Percentiles rank a stretch among this genome's conserved stretches.
Conservation (phyloP, 1,140 invertebrate species). For the Hydropsyche tenuis region DNA sequence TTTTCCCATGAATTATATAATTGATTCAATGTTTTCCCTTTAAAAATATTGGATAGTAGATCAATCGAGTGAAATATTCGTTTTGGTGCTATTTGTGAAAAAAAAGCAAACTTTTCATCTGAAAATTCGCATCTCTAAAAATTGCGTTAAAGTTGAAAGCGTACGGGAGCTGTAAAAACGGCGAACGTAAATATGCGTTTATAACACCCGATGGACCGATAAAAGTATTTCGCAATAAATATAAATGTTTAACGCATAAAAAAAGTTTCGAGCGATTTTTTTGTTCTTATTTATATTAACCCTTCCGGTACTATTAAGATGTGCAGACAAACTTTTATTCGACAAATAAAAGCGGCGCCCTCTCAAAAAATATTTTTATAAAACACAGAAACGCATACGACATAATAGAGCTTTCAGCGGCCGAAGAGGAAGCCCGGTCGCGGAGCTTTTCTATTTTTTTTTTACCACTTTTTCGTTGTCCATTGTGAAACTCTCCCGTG, state of each 20-base stretch:
- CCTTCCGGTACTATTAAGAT: slow-evolving; percentile 22
- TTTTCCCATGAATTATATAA: no score
- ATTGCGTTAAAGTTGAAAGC: slow-evolving; percentile 13
- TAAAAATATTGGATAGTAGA: no score
- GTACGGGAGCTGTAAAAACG: slow-evolving; percentile 13
- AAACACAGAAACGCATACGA: no score
- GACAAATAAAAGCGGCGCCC: no score
- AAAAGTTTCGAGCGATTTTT: slow-evolving; percentile 1
- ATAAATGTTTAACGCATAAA: slow-evolving; percentile 20
- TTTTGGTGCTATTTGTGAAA: no score
- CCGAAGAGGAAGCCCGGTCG: neutral
- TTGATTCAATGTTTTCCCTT: no score
- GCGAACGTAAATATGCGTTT: slow-evolving; percentile 24
- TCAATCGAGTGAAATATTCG: no score
- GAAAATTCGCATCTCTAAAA: neutral
- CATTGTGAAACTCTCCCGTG: neutral
- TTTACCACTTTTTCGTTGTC: no score
- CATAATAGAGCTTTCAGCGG: no score
- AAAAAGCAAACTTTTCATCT: neutral
- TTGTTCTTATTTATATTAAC: slow-evolving; percentile 15
- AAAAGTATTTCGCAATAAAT: slow-evolving; percentile 23
- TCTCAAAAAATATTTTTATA: no score
- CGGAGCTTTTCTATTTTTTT: neutral
- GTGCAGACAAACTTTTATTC: no score
- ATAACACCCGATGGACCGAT: slow-evolving; percentile 4